Base-by-base conservation (phyloP, 2,797 vertebrate species). In the Erethizon dorsatum region DNA sequence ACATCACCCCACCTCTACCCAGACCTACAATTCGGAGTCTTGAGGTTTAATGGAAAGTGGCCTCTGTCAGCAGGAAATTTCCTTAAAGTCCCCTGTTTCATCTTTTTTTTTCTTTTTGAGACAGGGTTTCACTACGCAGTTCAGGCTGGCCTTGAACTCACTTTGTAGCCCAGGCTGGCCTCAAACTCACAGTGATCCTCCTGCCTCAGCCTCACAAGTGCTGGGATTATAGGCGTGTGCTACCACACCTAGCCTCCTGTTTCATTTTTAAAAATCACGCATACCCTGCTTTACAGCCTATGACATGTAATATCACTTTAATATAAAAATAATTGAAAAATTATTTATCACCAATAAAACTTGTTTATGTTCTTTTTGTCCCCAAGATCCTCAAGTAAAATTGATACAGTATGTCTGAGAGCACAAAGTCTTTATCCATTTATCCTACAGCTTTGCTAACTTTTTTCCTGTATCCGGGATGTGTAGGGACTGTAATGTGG, bases 321-420 rank as follows among this genome's bases (percentile, higher is more conserved):
- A 87, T 77, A 63, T 41, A 69, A 92, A 96, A 56, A 73, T 93
- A 86, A 79, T 9, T 37, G 91, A 24, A 41, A 83, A 96, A 79
- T 95, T 73, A 65, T 67, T 78, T 83, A 80, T 28, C 14, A 88
- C 28, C 33, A 91, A 83, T 93, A 89, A 77, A 85, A 87, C 22
- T 82, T 94, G 3, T 45, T 89, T 54, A 75, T 9, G 56, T 63
- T 82, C 82, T 41, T 59, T 91, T 90, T 82, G 7, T 10, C n/a
- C 8, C 45, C 45, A 47, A 80, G 0, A 87, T 28, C 31, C 14
- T 89, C 28, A 80, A 90, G 71, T 63, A 88, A 96, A 94, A 82
- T 11, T 65, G 65, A 89, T n/a, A 61, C n/a, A 86, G 13, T 14
- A 6, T 83, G 8, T 84, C 67, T 67, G 47, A 91, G 59, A 91